Evolutionary conservation across 2,797 vertebrate genomes (phyloP).

Genomic region (Cuniculus paca): DNA sequence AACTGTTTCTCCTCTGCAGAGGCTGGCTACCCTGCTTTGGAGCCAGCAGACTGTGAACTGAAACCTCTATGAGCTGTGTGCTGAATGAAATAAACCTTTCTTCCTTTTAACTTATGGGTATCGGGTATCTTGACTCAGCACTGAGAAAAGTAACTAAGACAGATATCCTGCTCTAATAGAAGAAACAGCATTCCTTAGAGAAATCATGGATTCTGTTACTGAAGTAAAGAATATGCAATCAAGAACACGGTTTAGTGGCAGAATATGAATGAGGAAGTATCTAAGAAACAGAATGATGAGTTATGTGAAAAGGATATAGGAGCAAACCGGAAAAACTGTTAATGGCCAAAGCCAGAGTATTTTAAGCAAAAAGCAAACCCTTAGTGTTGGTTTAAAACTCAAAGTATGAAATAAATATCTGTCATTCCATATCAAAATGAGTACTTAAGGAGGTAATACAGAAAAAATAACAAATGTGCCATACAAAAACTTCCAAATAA

Average conservation of each 20-base stretch:
- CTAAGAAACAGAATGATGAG: not conserved
- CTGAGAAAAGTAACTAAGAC: not conserved
- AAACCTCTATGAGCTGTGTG: not conserved
- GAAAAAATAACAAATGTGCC: not conserved
- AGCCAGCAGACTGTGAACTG: not conserved
- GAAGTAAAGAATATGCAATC: not conserved
- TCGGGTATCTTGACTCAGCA: not conserved
- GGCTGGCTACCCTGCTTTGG: not conserved
- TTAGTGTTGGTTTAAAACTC: not conserved
- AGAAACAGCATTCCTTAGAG: not conserved
- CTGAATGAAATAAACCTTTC: not conserved
- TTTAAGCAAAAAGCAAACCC: slow-evolving; percentile 5
- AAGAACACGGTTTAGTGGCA: not conserved
- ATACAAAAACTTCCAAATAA: not conserved
- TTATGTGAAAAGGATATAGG: not conserved
- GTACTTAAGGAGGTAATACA: not conserved
- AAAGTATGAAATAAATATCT: slow-evolving; percentile 1
- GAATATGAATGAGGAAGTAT: not conserved
- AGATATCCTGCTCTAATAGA: not conserved
- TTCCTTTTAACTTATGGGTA: not conserved
- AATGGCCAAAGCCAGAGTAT: not conserved
- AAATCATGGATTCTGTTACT: not conserved
- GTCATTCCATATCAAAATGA: not conserved
- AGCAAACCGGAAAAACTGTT: not conserved
- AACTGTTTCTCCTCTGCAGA: not conserved